Evolutionary conservation across 2,888 invertebrate genomes (phyloP), one percentile per base, ranked within the genome.

Genomic region (Selenia dentaria): DNA sequence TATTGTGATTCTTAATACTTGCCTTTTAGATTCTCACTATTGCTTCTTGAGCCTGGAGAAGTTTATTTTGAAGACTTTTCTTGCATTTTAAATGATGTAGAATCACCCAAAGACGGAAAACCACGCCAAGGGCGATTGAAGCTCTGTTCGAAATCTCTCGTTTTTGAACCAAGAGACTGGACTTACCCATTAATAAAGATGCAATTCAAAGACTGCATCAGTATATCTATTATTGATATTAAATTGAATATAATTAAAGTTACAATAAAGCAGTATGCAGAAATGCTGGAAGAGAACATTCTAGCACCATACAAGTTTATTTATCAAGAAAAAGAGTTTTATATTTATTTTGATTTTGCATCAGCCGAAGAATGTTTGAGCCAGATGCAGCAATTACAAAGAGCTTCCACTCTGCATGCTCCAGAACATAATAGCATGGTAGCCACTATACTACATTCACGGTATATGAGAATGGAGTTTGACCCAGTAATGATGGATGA

Each of bases 51-150:
- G 71, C 97, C 97, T 4, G 96, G 96, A 38, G 97, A 97, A 90
- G 96, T 97, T 62, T 97, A 97, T 86, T 97, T 97, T 83, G 96
- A 97, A 88, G 97, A 97, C 82, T 97, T 94, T 72, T 96, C 96
- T 60, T 95, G 94, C 50, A 90, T 91, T 58, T 85, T 94, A 65
- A 92, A 92, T 69, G 83, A 90, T 57, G 62, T 62, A 37, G 64
- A 72, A 41, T 69, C 57, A 22, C 44, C 67, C 16, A 74, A 62
- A 52, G 62, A 61, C 37, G 75, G 67, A 29, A 92, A 91, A 57
- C 91, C 91, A 66, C 89, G 89, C 54, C 92, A 94, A 69, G 97
- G 97, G 9, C 92, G 96, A 40, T 82, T 97, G 42, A 97, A 97
- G 88, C 91, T 97, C 62, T 97, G 97, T 77, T 97, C 97, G 0